Evolutionary conservation across 2,113 vertebrate genomes (phyloP).

Genomic region (Regulus satrapa): DNA sequence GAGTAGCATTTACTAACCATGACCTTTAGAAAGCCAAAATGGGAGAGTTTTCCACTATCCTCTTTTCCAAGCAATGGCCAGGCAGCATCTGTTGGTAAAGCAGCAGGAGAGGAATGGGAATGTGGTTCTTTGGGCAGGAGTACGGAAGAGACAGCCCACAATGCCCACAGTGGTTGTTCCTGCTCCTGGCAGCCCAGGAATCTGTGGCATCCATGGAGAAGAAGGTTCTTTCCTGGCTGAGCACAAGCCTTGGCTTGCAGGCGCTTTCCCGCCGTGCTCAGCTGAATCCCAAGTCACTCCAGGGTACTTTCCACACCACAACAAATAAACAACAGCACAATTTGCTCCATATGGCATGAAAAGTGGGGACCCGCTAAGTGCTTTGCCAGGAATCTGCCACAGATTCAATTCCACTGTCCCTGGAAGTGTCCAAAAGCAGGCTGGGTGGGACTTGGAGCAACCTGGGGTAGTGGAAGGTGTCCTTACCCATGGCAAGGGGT

Average conservation of each 20-base stretch:
- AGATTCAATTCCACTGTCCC: fast-evolving
- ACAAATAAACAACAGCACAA: background rate
- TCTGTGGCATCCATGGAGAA: fast-evolving
- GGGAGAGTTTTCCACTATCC: background rate
- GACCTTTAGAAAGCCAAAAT: background rate
- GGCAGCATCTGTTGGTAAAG: background rate
- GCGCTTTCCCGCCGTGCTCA: background rate
- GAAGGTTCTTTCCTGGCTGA: background rate
- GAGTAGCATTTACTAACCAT: background rate
- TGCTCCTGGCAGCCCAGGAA: background rate
- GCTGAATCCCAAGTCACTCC: fast-evolving
- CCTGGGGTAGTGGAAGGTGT: background rate
- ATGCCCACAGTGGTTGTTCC: background rate
- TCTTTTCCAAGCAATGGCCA: background rate
- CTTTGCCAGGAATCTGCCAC: background rate
- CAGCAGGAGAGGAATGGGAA: background rate
- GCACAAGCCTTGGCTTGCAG: background rate
- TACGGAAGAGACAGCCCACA: fast-evolving
- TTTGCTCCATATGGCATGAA: fast-evolving
- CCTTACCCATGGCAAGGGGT: background rate
- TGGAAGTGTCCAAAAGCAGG: background rate
- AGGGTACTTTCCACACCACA: background rate
- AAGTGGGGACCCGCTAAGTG: fast-evolving
- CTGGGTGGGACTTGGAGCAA: fast-evolving
- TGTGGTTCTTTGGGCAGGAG: background rate